Percentiles rank a stretch among this genome's conserved stretches.
These are phyloP conservation scores for Protonibea diacanthus DNA, from an alignment of 2,797 vertebrate species.

Conservation along the genomic window DNA sequence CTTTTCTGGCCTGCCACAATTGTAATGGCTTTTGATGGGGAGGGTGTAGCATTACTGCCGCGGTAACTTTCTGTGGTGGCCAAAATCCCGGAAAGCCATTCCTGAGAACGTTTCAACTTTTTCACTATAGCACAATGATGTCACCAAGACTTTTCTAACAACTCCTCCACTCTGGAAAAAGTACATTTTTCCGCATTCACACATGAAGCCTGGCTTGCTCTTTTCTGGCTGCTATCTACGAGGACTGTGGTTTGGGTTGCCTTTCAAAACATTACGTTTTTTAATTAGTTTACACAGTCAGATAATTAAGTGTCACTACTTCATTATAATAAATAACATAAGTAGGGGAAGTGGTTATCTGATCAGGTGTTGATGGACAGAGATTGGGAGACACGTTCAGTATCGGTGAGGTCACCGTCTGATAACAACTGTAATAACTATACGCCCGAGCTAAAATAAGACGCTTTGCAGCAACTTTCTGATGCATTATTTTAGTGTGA, in stretches of 20 bases:
- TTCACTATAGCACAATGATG: slow-evolving; percentile 8
- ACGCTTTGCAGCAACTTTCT: not conserved
- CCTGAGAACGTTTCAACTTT: slow-evolving; percentile 10
- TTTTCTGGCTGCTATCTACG: not conserved
- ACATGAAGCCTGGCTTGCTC: not conserved
- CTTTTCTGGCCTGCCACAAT: not conserved
- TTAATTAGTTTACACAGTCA: slow-evolving; percentile 8
- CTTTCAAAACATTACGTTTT: slow-evolving; percentile 1
- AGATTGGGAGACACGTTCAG: not conserved
- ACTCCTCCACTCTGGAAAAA: not conserved
- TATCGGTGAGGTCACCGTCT: not conserved
- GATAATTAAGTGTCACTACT: not conserved
- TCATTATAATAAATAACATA: not conserved
- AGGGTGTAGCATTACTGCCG: slow-evolving; percentile 10
- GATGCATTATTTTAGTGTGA: not conserved
- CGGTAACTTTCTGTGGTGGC: not conserved
- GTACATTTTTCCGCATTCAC: not conserved
- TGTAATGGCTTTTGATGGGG: slow-evolving; percentile 22
- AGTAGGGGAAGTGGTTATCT: not conserved
- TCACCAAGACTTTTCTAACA: slow-evolving; percentile 12
- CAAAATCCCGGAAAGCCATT: slow-evolving; percentile 18
- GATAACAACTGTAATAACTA: not conserved
- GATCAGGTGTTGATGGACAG: not conserved
- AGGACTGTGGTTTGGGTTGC: not conserved
- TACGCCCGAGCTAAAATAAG: not conserved